Base-by-base conservation (phyloP, 2,797 vertebrate genomes). In the Pseudotriccus pelzelni region DNA sequence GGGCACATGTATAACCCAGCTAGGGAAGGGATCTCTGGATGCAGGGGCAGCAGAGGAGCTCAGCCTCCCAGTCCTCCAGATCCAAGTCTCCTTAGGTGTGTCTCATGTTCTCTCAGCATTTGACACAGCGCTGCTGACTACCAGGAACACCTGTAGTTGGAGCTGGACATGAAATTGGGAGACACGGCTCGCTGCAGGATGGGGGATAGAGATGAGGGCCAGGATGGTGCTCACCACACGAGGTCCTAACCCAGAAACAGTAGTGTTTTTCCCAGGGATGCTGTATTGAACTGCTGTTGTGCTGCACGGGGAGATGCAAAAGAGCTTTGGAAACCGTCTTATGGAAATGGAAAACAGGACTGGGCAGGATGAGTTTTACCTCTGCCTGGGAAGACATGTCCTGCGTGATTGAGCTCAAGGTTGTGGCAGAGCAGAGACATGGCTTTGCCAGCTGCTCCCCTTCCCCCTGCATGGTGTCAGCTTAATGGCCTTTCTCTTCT, bases 1-100 rank as follows among this genome's bases (percentile, higher is more conserved):
- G 20, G 46, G n/a, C 39, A 55, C 13, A 66, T n/a, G 15, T 32
- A 39, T 5, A 68, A 55, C 8, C 28, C 66, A 36, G n/a, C 19
- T 37, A 30, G 56, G 1, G 1, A 91, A 70, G 36, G 34, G 25
- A 36, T 18, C 21, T 15, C 37, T 0, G 0, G 13, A 24, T 2
- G 2, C 44, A 30, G 44, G 5, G 34, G 28, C 36, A 67, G 67
- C 49, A 43, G 43, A 58, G 23, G 47, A 87, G 78, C 62, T 93
- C 64, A 68, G 56, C 68, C 49, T 73, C 46, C 46, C 23, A 7
- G 7, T 56, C 39, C 37, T 53, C 41, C 72, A 50, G 32, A 41
- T 43, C 43, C 11, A 3, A 4, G 49, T 25, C 41, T 19, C 4
- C 1, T 53, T 3, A 4, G 5, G 30, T 4, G 4, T 77, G 60